A percentile compares a stretch with the other conserved stretches of the same genome.
These are phyloP conservation scores for Habropoda laboriosa DNA, from an alignment of 1,140 invertebrate genomes.

Conservation along the genomic window DNA sequence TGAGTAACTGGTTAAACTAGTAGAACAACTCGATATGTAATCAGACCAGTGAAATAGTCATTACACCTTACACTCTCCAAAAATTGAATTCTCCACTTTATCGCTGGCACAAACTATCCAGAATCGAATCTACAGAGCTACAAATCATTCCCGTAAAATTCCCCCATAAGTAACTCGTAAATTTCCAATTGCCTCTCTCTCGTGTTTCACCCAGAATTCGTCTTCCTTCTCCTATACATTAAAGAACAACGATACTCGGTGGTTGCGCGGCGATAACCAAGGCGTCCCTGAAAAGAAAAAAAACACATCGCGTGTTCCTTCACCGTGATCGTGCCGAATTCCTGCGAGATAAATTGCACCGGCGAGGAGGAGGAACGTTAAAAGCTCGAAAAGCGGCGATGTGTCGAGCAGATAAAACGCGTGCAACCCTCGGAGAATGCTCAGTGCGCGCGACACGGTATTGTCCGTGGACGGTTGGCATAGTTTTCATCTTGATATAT, in stretches of 20 bases:
- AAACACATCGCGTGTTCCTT: neutral
- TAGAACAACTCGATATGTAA: too few relatives aligned
- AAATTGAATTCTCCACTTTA: too few relatives aligned
- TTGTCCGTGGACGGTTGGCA: constrained; percentile 4
- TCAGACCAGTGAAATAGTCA: too few relatives aligned
- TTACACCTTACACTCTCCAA: too few relatives aligned
- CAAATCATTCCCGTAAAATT: neutral
- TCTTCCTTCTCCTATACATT: neutral
- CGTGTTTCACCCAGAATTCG: neutral
- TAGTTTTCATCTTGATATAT: constrained; percentile 14
- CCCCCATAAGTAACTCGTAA: neutral
- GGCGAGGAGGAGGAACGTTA: neutral
- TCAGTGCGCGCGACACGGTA: neutral
- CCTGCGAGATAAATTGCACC: neutral
- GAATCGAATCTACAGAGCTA: neutral
- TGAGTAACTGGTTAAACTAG: too few relatives aligned
- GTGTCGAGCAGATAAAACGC: constrained; percentile 14
- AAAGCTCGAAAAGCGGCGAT: constrained; percentile 13
- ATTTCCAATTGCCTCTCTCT: neutral
- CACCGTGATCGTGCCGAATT: neutral
- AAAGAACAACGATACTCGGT: neutral
- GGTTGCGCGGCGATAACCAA: too few relatives aligned
- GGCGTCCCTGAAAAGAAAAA: too few relatives aligned
- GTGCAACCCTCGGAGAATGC: neutral
- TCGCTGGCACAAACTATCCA: neutral